Evolutionary conservation across 2,797 vertebrate genomes (phyloP), one percentile per base, ranked within the genome.

Genomic region (Fistularia tabacaria): DNA sequence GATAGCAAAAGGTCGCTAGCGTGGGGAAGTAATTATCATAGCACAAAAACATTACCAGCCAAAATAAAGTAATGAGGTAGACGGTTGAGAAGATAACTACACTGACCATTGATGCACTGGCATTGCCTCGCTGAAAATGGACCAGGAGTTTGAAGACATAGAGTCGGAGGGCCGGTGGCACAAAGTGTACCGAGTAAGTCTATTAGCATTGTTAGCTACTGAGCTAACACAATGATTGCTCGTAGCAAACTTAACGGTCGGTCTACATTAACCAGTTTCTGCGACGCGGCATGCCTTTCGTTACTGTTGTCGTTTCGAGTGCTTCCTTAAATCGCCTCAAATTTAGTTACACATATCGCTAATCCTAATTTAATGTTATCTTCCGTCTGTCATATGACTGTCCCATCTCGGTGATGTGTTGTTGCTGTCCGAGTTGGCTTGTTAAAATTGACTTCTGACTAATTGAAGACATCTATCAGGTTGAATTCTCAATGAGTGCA

Each of bases 161-260:
- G 93, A 97, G 50, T 90, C 90, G 11, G 89, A 92, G 66, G 92
- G 91, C 85, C 92, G 91, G 87, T 97, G 95, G 95, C 94, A 96
- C 61, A 93, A 92, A 77, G 84, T 94, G 9, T 97, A 96, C 80
- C 70, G 91, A 80, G 94, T 96, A 87, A 94, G 94, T 90, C 8
- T 85, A 62, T 80, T 81, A 85, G 83, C 81, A 14, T 40, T 13
- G 45, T 46, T 46, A 46, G 45, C 39, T 40, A 40, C 12, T 69
- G 63, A 48, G 74, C 46, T 85, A 85, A 76, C 80, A 59, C 14
- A 4, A 10, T 62, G 82, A 80, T 85, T 85, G 72, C 44, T 10
- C 38, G 13, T 36, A 13, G 14, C 12, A 14, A 37, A n/a, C 37
- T n/a, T 25, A 13, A 25, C 11, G 10, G 3, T 44, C 38, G 9